These are phyloP conservation scores for Caligus rogercresseyi DNA, from an alignment of 1,140 invertebrate species.

Conservation along the genomic window DNA sequence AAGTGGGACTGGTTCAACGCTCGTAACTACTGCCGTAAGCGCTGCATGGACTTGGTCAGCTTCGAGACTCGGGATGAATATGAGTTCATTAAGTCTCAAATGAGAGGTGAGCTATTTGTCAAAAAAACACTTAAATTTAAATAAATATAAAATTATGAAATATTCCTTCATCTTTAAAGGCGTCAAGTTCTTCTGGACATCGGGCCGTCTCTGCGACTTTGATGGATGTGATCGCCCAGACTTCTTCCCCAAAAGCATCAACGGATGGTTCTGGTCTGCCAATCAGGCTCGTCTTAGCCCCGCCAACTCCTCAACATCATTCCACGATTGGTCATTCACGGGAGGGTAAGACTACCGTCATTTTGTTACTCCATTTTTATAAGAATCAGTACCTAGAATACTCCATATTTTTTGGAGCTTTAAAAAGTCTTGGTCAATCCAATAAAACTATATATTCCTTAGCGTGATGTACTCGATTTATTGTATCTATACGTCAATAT, in stretches of 20 bases:
- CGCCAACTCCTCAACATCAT: slow-evolving; percentile 43
- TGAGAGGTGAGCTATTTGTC: slow-evolving; percentile 12
- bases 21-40: slow-evolving; percentile 58
- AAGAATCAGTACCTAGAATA: background rate
- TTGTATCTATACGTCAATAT: no score
- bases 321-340: slow-evolving; percentile 39
- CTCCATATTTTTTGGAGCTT: no score
- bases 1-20: slow-evolving; percentile 61
- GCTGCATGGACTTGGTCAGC: slow-evolving; percentile 68
- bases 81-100: slow-evolving; percentile 52
- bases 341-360: slow-evolving; percentile 36
- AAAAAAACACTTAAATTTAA: background rate
- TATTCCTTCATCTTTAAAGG: slow-evolving; percentile 38
- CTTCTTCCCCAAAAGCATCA: slow-evolving; percentile 65
- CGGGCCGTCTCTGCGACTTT: slow-evolving; percentile 75
- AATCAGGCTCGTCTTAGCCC: slow-evolving; percentile 71
- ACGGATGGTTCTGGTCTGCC: slow-evolving; percentile 85
- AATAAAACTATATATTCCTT: no score
- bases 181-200: slow-evolving; percentile 58
- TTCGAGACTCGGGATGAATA: slow-evolving; percentile 61
- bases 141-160: background rate
- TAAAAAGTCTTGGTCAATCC: no score
- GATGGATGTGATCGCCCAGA: slow-evolving; percentile 70
- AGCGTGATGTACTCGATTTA: no score
- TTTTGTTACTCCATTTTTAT: no score